These are phyloP conservation scores for Lordiphosa collinella DNA, from an alignment of 1,140 invertebrate genomes.

Conservation along the genomic window DNA sequence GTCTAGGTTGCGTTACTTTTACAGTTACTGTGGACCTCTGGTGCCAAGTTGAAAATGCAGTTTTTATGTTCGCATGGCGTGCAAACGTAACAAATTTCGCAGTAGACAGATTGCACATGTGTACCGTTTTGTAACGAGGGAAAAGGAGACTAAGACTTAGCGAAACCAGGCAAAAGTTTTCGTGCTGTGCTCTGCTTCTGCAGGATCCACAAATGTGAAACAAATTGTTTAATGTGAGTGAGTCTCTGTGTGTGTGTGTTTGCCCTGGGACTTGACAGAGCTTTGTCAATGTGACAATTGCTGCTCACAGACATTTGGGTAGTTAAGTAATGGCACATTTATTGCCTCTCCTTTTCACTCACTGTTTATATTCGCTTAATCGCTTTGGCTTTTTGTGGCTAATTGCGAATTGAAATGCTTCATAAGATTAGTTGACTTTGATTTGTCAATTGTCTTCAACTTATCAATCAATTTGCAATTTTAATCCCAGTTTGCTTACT, in stretches of 20 bases:
- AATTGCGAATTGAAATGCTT: conserved; percentile 54
- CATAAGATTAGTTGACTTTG: conserved; percentile 36
- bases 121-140: conserved; percentile 36
- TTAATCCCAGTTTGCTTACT: conserved; percentile 12
- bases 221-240: conserved; percentile 49
- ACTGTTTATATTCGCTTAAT: conserved; percentile 21
- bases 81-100: conserved; percentile 49
- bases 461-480: conserved; percentile 49
- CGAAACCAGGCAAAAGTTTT: conserved; percentile 34
- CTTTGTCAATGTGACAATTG: conserved; percentile 44
- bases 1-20: not conserved
- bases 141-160: conserved; percentile 11
- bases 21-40: conserved; percentile 8
- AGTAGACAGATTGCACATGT: conserved; percentile 54
- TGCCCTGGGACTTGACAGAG: conserved; percentile 17
- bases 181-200: conserved; percentile 7
- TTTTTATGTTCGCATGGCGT: conserved; percentile 53
- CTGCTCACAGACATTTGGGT: conserved; percentile 17
- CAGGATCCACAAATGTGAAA: conserved; percentile 46
- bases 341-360: conserved; percentile 29
- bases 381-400: conserved; percentile 42
- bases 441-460: conserved; percentile 21
- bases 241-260: conserved; percentile 28
- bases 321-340: conserved; percentile 47
- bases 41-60: conserved; percentile 59